Evolutionary conservation across 2,797 vertebrate species (phyloP), one percentile per base, ranked within the genome.

Genomic region (Phaenicophaeus curvirostris): DNA sequence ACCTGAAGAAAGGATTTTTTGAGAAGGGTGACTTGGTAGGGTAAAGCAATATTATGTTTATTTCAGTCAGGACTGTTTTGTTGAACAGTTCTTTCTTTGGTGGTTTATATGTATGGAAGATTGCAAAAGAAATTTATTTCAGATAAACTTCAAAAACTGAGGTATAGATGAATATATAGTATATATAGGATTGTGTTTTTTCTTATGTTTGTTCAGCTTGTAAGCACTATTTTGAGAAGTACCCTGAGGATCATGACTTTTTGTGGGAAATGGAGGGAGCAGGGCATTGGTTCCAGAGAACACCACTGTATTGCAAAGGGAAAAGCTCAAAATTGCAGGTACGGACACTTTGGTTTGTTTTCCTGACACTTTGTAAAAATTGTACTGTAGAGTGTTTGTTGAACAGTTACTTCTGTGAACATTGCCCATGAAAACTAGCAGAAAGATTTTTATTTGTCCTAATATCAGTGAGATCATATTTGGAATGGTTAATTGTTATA

Each of bases 241-340:
- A 98, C 75, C 98, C 99, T 63, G 97, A 71, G 67, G 97, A 99
- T 93, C 93, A 92, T 58, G 97, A 98, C 51, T 94, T 98, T 59
- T 96, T 99, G 54, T 99, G 98, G 98, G 98, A 99, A 97, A 98
- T 98, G 54, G 96, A 98, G 94, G 97, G 98, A 86, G 82, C 94
- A 42, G 99, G 99, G 53, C 75, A 87, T 5, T 98, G 97, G 95
- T 98, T 96, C 76, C 98, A 99, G 97, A 98, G 97, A 95, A 98
- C 94, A 85, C 92, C 31, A 95, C 72, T 87, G 96, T 96, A 75
- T 94, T 98, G 71, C 96, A 98, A 74, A 94, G 55, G 39, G 97
- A 98, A 90, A 74, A 93, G 10, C 73, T 96, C 79, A 95, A 37
- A 92, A 39, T 62, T 23, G 53, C 86, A 93, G 98, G 98, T 99